Percentiles rank a stretch among this genome's conserved stretches.
phyloP scores from a whole-genome alignment of 2,797 vertebrate genomes.

The Cirrhinus molitorella region DNA sequence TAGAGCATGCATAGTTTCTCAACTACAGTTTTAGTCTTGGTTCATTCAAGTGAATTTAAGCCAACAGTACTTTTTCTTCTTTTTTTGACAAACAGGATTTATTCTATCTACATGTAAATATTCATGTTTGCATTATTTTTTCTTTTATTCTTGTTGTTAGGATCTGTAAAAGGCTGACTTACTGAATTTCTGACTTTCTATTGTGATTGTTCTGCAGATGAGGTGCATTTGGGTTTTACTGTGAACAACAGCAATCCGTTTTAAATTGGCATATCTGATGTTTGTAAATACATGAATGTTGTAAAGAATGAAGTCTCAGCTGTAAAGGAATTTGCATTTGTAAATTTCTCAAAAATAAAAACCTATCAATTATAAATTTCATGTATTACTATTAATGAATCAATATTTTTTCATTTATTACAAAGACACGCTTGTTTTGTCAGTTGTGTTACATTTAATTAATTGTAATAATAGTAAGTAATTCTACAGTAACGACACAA shows the following conservation, averaged over 20 bases:
- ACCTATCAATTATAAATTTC: background rate
- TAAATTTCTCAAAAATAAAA: conserved; percentile 17
- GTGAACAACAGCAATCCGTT: background rate
- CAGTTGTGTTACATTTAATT: background rate
- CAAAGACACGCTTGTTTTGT: background rate
- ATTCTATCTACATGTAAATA: background rate
- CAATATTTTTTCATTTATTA: background rate
- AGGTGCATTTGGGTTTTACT: background rate
- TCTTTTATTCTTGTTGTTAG: conserved; percentile 1
- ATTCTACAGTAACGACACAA: too few relatives aligned
- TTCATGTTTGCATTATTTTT: conserved; percentile 13
- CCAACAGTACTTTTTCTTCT: conserved; percentile 6
- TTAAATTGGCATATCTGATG: background rate
- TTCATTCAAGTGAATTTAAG: conserved; percentile 27
- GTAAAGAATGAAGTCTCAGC: background rate
- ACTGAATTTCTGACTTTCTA: background rate
- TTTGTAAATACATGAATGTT: conserved; percentile 31
- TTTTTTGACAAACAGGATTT: conserved; percentile 7
- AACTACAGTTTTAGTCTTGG: conserved; percentile 7
- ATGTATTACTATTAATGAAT: background rate
- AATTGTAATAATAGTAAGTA: background rate
- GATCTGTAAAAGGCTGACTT: background rate
- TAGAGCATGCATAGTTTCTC: conserved; percentile 23
- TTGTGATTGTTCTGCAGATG: background rate
- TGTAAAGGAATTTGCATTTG: conserved; percentile 7